A percentile compares a stretch with the other conserved stretches of the same genome.
Conservation (phyloP, 2,797 vertebrate species). For the Sorex maritimensis region DNA sequence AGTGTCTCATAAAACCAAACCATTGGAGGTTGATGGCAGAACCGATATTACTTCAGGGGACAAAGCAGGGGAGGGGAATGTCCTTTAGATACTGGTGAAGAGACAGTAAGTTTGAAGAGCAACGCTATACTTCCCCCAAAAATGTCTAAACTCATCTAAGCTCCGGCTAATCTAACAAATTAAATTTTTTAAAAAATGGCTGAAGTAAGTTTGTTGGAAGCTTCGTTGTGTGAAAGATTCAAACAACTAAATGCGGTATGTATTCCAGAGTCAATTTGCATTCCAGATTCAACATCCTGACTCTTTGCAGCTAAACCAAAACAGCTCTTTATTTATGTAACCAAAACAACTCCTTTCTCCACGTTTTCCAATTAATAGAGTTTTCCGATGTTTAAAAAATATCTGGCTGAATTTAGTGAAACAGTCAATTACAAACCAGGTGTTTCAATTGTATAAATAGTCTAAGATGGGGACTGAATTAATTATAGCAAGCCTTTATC, state of each 20-base stretch:
- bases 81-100: too few relatives aligned
- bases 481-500: conserved; percentile 77
- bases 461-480: conserved; percentile 77
- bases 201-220: too few relatives aligned
- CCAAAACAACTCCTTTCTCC: conserved; percentile 36
- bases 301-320: conserved; percentile 39
- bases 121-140: too few relatives aligned
- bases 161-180: too few relatives aligned
- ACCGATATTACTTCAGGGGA: too few relatives aligned
- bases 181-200: too few relatives aligned
- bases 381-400: conserved; percentile 83
- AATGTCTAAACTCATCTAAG: too few relatives aligned
- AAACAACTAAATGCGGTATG: conserved; percentile 41
- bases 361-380: conserved; percentile 72
- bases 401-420: conserved; percentile 75
- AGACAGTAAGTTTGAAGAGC: too few relatives aligned
- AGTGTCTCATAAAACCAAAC: too few relatives aligned
- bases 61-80: too few relatives aligned
- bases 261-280: conserved; percentile 50
- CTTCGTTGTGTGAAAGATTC: too few relatives aligned
- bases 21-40: too few relatives aligned
- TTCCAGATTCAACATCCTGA: conserved; percentile 35
- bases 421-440: conserved; percentile 82
- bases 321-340: conserved; percentile 54
- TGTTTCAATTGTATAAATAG: conserved; percentile 79